Conservation (phyloP, 92 coral and sea anemone species). For the Parazoanthus swiftii region DNA sequence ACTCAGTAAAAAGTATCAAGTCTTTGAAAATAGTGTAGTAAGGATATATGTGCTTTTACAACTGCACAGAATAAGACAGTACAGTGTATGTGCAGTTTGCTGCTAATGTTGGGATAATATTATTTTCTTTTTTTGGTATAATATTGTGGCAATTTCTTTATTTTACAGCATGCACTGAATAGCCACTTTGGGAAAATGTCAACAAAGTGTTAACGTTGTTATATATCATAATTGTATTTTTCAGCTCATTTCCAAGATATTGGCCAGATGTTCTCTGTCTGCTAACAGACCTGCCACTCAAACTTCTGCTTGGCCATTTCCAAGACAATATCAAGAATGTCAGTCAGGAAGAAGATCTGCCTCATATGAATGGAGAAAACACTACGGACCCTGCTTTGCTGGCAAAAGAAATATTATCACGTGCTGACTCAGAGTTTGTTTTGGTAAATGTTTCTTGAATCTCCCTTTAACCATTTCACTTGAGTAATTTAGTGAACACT, state of each 20-base stretch:
- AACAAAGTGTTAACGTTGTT: background rate
- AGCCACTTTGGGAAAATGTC: background rate
- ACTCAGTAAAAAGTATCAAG: too few relatives aligned
- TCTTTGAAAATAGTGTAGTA: too few relatives aligned
- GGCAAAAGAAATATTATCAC: constrained; percentile 9
- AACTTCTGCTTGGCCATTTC: background rate
- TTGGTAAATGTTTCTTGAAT: constrained; percentile 3
- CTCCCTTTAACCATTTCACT: background rate
- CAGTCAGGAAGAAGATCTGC: background rate
- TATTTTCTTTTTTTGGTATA: too few relatives aligned
- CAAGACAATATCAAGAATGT: background rate
- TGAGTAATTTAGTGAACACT: background rate
- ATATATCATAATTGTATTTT: background rate
- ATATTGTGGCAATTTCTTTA: too few relatives aligned
- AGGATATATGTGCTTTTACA: too few relatives aligned
- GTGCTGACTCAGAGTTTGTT: background rate
- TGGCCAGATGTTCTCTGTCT: constrained; percentile 51
- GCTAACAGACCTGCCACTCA: constrained; percentile 40
- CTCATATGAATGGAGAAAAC: constrained; percentile 13
- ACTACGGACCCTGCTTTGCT: background rate
- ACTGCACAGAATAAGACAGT: too few relatives aligned
- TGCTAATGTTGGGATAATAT: too few relatives aligned
- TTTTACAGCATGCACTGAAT: background rate
- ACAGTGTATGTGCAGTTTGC: too few relatives aligned
- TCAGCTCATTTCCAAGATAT: constrained; percentile 45